Evolutionary conservation across 2,797 vertebrate genomes (phyloP), one percentile per base, ranked within the genome.

Genomic region (Aulostomus chinensis): DNA sequence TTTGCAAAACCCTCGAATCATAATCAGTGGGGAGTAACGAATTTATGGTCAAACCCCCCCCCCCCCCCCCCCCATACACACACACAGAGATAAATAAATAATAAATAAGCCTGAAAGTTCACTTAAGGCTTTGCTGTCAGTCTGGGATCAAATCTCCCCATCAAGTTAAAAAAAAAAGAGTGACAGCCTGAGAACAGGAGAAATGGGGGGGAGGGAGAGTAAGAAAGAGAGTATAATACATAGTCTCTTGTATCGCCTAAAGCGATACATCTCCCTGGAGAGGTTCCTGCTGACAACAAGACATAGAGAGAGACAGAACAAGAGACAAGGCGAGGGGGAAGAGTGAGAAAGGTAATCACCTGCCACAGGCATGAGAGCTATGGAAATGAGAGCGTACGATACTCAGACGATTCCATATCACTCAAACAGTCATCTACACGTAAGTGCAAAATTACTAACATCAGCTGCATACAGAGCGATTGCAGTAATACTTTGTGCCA

Each of bases 241-340:
- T 75, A 62, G 72, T 51, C 68, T 68, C 72, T 73, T 85, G 86
- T 89, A 85, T 58, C 14, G 86, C 90, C 88, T 89, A 65, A 72
- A 92, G 90, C 91, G 63, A 79, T 87, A 89, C 88, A 88, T 78
- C 52, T 88, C 87, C 83, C 88, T 12, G n/a, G 81, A 86, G 88
- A 88, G 58, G 47, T 68, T 61, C 43, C 62, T 13, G 39, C 85
- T 87, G 87, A 86, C 83, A 86, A 80, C 65, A 73, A 80, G 78
- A 75, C 60, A 69, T 68, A 64, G 25, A 71, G 47, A 50, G 20
- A 69, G 35, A 51, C 9, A 25, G 31, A 50, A 59, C 5, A 61
- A 43, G 46, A 71, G 57, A 63, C 16, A 16, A 36, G 41, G 39
- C 50, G 53, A 53, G 55, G 48, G 28, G 48, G 37, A 51, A 40